Evolutionary conservation across 1,140 invertebrate species (phyloP).

Genomic region (Cydia strobilella): DNA sequence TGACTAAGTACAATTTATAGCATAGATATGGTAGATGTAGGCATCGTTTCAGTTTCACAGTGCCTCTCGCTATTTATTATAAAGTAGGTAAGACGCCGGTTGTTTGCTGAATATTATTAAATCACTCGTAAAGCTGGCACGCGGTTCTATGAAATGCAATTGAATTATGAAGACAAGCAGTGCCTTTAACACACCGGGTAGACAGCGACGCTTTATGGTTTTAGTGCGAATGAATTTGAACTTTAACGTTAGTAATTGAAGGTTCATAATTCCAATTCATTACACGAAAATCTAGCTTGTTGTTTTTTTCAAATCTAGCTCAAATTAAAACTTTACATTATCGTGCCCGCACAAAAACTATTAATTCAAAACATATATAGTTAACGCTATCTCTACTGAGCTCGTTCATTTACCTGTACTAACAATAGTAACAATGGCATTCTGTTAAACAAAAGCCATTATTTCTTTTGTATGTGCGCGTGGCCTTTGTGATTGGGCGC

Average conservation of each 20-base stretch:
- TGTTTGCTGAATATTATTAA: neutral
- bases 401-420: no score
- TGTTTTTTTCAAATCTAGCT: neutral
- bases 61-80: slow-evolving; percentile 34
- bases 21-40: slow-evolving; percentile 37
- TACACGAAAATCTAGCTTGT: neutral
- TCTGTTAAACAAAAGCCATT: no score
- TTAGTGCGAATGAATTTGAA: slow-evolving; percentile 25
- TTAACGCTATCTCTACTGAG: no score
- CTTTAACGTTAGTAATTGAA: neutral
- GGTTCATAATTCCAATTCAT: neutral
- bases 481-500: no score
- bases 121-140: slow-evolving; percentile 13
- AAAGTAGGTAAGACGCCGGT: slow-evolving; percentile 22
- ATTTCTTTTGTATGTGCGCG: no score
- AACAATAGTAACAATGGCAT: no score
- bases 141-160: slow-evolving; percentile 23
- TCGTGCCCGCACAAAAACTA: neutral
- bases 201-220: neutral
- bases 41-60: slow-evolving; percentile 34
- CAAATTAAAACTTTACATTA: neutral
- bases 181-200: slow-evolving; percentile 22
- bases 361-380: no score
- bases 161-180: slow-evolving; percentile 28
- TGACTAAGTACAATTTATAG: slow-evolving; percentile 40